Evolutionary conservation across 2,797 vertebrate species (phyloP).

Genomic region (Staurois parvus): DNA sequence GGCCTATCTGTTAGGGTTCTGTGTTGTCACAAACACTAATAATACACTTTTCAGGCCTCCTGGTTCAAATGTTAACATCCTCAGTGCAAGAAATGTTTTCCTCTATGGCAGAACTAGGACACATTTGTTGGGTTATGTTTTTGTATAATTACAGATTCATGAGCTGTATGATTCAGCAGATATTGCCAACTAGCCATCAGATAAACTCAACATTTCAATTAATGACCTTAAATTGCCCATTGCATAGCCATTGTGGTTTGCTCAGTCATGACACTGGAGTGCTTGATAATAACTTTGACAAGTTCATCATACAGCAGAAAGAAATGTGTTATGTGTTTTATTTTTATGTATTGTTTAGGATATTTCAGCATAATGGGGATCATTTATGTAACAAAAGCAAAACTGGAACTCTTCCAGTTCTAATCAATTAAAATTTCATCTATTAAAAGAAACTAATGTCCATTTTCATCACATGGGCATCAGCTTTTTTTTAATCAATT

Average conservation of each 20-base stretch:
- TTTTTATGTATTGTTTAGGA: no score
- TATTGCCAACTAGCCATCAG: constrained; percentile 29
- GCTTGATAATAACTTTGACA: no score
- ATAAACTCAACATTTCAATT: constrained; percentile 8
- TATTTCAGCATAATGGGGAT: no score
- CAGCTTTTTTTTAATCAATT: no score
- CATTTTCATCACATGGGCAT: no score
- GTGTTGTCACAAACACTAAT: constrained; percentile 59
- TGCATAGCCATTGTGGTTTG: background rate
- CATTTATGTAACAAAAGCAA: no score
- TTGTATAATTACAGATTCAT: constrained; percentile 46
- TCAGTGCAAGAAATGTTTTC: constrained; percentile 40
- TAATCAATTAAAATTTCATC: no score
- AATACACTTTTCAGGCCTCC: constrained; percentile 42
- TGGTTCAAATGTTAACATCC: constrained; percentile 58
- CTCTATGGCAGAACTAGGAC: constrained; percentile 57
- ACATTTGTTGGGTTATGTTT: constrained; percentile 26
- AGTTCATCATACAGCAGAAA: no score
- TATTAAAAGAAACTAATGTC: no score
- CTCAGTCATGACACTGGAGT: background rate
- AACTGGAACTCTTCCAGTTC: no score
- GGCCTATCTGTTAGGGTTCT: constrained; percentile 46
- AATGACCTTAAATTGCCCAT: constrained; percentile 29
- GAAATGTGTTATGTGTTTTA: no score
- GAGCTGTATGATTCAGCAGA: constrained; percentile 22